Evolutionary conservation across 2,797 vertebrate species (phyloP).

Genomic region (Leucoraja ocellata): DNA sequence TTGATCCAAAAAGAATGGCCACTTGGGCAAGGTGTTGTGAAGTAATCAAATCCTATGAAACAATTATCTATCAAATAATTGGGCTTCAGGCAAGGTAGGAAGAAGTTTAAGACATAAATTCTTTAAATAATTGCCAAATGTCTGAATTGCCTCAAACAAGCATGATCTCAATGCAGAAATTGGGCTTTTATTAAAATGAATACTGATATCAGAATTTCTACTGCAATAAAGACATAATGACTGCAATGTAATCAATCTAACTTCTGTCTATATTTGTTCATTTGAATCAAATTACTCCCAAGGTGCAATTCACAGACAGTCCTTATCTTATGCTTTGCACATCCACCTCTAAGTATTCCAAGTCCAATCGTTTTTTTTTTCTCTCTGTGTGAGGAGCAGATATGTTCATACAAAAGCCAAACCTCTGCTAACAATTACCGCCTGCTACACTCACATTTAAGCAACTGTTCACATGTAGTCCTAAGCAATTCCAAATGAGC

Average conservation of each 20-base stretch:
- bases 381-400: neutral
- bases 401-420: neutral
- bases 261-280: neutral
- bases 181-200: neutral
- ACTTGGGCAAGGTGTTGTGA: neutral
- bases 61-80: neutral
- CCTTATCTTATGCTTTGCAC: neutral
- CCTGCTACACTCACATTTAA: slow-evolving; percentile 5
- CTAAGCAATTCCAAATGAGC: slow-evolving; percentile 23
- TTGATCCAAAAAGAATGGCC: too few relatives aligned
- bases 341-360: neutral
- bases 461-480: slow-evolving; percentile 17
- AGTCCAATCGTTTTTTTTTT: neutral
- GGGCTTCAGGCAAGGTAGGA: too few relatives aligned
- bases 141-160: neutral
- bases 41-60: neutral
- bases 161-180: neutral
- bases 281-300: neutral
- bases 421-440: slow-evolving; percentile 32
- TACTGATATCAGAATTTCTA: neutral
- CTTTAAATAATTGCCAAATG: neutral
- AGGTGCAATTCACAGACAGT: slow-evolving; percentile 13
- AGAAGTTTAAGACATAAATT: neutral
- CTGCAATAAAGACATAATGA: slow-evolving; percentile 10
- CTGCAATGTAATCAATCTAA: neutral